These are phyloP conservation scores for Myrmecobius fasciatus DNA, from an alignment of 2,113 vertebrate species.

Conservation along the genomic window DNA sequence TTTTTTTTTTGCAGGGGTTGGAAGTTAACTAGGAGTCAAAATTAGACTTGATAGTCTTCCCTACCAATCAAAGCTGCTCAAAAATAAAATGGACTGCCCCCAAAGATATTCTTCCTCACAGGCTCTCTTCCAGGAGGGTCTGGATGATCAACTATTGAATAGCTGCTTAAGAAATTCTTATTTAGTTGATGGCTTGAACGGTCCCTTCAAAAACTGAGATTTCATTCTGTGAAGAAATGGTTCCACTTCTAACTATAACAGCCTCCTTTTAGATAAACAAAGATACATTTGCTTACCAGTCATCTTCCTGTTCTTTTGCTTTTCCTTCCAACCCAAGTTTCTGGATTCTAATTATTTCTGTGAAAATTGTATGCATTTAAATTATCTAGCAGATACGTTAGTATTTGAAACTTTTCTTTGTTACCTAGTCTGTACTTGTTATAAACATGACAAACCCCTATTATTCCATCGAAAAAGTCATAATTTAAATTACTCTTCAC, in stretches of 20 bases:
- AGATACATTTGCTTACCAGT: neutral
- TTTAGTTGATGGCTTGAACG: neutral
- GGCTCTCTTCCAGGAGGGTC: neutral
- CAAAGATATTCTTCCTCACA: neutral
- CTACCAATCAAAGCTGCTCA: neutral
- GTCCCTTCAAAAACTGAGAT: neutral
- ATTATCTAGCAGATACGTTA: conserved; percentile 54
- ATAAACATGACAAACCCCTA: conserved; percentile 75
- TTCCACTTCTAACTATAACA: neutral
- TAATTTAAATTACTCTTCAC: conserved; percentile 77
- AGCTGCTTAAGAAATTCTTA: neutral
- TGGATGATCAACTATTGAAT: neutral
- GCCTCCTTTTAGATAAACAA: neutral
- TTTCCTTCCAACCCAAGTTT: neutral
- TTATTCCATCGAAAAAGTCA: conserved; percentile 66
- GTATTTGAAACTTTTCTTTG: conserved; percentile 69
- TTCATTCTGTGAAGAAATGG: neutral
- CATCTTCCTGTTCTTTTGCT: neutral
- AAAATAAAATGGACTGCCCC: neutral
- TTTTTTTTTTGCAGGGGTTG: neutral
- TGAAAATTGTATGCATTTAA: conserved; percentile 55
- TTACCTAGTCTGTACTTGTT: conserved; percentile 59
- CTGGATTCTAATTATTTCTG: conserved; percentile 58
- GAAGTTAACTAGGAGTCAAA: neutral
- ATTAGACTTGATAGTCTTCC: neutral